Percentiles rank a stretch among this genome's conserved stretches.
These are phyloP conservation scores for Phthorimaea operculella DNA, from an alignment of 1,140 invertebrate genomes.

Conservation along the genomic window DNA sequence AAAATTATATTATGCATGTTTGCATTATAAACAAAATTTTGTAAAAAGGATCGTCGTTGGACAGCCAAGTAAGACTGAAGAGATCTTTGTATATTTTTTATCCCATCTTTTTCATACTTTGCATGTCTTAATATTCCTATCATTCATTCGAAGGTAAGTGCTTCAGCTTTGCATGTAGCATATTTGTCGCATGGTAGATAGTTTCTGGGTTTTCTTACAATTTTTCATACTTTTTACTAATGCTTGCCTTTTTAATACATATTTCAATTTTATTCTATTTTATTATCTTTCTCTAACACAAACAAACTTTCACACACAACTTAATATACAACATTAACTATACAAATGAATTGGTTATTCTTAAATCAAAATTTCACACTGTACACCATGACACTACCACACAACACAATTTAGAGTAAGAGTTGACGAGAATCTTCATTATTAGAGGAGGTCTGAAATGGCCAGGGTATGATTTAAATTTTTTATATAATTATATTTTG, in stretches of 20 bases:
- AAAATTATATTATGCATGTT: slow-evolving; percentile 1
- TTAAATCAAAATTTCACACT: slow-evolving; percentile 60
- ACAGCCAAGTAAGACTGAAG: slow-evolving; percentile 57
- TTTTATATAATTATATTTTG: slow-evolving; percentile 31
- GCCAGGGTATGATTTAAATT: slow-evolving; percentile 54
- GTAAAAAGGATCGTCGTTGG: slow-evolving; percentile 65
- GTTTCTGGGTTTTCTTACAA: slow-evolving; percentile 10
- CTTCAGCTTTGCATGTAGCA: slow-evolving; percentile 46
- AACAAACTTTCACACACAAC: slow-evolving; percentile 30
- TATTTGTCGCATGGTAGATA: slow-evolving; percentile 52
- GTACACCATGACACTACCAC: slow-evolving; percentile 43
- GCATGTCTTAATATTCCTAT: slow-evolving; percentile 38
- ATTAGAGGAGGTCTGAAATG: slow-evolving; percentile 53
- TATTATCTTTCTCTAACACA: slow-evolving; percentile 42
- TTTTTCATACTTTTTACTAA: slow-evolving; percentile 39
- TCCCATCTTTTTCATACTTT: slow-evolving; percentile 35
- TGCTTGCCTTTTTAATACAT: slow-evolving; percentile 42
- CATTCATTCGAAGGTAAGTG: slow-evolving; percentile 36
- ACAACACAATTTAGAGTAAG: slow-evolving; percentile 23
- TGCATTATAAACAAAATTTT: slow-evolving; percentile 11
- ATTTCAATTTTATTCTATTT: slow-evolving; percentile 50
- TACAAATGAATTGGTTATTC: slow-evolving; percentile 51
- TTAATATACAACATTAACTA: slow-evolving; percentile 28
- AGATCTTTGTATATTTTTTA: slow-evolving; percentile 36
- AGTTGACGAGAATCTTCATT: slow-evolving; percentile 7